A percentile compares a stretch with the other conserved stretches of the same genome.
Conservation (phyloP, 2,797 vertebrate genomes). For the Chaetodon trifasciatus region DNA sequence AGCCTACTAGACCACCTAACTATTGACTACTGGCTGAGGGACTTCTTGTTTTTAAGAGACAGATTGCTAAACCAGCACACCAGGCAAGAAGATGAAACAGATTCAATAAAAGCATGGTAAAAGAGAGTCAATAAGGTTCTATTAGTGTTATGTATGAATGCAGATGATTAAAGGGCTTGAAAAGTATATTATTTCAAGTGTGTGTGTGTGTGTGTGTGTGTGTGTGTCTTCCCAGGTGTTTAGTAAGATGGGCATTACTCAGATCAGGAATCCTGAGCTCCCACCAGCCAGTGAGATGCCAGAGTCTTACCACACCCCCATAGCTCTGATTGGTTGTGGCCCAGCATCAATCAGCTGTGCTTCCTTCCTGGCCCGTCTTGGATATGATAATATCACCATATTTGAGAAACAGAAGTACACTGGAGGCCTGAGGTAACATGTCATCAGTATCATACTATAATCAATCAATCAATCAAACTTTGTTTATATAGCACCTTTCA, state of each 20-base stretch:
- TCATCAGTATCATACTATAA: neutral
- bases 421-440: constrained; percentile 93
- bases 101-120: too few relatives aligned
- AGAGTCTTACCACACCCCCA: constrained; percentile 87
- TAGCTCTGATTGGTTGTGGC: constrained; percentile 94
- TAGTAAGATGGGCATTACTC: constrained; percentile 94
- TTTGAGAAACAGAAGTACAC: constrained; percentile 93
- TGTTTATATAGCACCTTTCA: too few relatives aligned
- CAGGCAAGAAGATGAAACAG: too few relatives aligned
- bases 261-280: constrained; percentile 90
- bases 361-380: constrained; percentile 93
- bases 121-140: too few relatives aligned
- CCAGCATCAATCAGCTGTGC: constrained; percentile 95
- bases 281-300: constrained; percentile 88
- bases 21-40: too few relatives aligned
- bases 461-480: too few relatives aligned
- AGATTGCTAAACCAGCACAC: too few relatives aligned
- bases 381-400: constrained; percentile 92
- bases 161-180: neutral
- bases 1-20: too few relatives aligned
- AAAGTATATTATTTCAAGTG: neutral
- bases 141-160: neutral
- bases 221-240: constrained; percentile 86
- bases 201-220: constrained; percentile 8
- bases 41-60: too few relatives aligned